Conservation (phyloP, 2,113 vertebrate genomes). For the western clawed frog (Xenopus tropicalis) region UCB_Xtro_10.0 CM004448.2:19444001-19444500, state of each 20-base stretch:
- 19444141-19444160: conserved; percentile 43
- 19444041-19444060: not conserved
- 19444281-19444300: not conserved
- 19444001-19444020: conserved; percentile 3
- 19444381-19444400: no score
- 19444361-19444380: no score
- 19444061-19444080: conserved; percentile 29
- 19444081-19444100: conserved; percentile 38
- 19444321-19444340: no score
- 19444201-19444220: conserved; percentile 15
- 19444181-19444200: conserved; percentile 30
- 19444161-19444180: conserved; percentile 41
- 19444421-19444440: no score
- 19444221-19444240: conserved; percentile 18
- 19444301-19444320: no score
- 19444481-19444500: no score
- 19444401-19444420: no score
- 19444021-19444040: not conserved
- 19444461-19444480: no score
- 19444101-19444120: conserved; percentile 42
- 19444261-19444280: not conserved
- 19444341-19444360: no score
- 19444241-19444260: not conserved
- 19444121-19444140: conserved; percentile 45
- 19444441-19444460: no score